phyloP scores from a whole-genome alignment of 92 coral and sea anemone species.

The Metridium senile region DNA sequence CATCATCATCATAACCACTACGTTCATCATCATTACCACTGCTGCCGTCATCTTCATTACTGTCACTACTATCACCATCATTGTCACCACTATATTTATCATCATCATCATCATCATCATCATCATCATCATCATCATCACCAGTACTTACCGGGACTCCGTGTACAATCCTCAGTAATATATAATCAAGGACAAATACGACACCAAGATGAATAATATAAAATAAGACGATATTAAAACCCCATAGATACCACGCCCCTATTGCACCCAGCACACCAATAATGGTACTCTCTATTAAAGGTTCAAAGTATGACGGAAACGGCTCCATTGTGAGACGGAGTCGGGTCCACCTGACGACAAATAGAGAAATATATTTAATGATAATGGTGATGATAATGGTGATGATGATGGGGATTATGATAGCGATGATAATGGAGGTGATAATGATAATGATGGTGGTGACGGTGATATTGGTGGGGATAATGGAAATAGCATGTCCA shows the following conservation, averaged over 20 bases:
- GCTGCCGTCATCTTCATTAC: neutral
- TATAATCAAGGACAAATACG: constrained; percentile 80
- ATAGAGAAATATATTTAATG: too few relatives aligned
- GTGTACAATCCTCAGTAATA: constrained; percentile 81
- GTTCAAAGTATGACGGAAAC: constrained; percentile 84
- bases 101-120: neutral
- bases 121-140: neutral
- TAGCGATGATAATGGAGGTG: neutral
- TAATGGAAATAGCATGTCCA: too few relatives aligned
- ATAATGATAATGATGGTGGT: neutral
- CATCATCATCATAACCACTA: neutral
- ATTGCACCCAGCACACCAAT: constrained; percentile 77
- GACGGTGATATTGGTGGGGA: neutral
- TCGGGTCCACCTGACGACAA: constrained; percentile 82
- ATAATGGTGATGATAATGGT: neutral
- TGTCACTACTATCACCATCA: neutral
- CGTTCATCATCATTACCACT: neutral
- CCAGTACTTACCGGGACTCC: constrained; percentile 63
- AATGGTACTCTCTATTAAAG: constrained; percentile 76
- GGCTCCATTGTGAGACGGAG: constrained; percentile 96
- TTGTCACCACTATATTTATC: neutral
- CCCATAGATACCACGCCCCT: constrained; percentile 85
- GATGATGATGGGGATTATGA: neutral
- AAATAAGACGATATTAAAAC: constrained; percentile 52
- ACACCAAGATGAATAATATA: constrained; percentile 68